Evolutionary conservation across 2,888 invertebrate species (phyloP).

Genomic region (Anticlea derivata): DNA sequence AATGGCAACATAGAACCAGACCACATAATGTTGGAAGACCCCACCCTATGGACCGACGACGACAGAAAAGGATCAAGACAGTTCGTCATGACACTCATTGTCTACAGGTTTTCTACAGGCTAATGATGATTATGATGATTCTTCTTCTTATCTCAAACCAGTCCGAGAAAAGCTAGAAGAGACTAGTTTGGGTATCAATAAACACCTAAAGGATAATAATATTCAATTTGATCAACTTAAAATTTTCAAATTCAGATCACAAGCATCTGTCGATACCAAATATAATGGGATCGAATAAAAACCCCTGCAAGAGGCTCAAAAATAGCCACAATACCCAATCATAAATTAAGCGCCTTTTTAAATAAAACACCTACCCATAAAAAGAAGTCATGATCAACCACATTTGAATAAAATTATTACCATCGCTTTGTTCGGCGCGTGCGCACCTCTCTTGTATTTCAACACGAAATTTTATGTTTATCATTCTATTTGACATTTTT

Average conservation of each 20-base stretch:
- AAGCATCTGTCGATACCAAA: constrained; percentile 27
- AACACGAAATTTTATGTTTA: constrained; percentile 79
- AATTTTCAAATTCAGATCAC: constrained; percentile 5
- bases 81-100: too few species aligned
- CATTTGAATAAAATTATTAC: constrained; percentile 73
- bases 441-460: constrained; percentile 64
- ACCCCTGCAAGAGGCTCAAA: constrained; percentile 38
- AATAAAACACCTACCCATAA: constrained; percentile 48
- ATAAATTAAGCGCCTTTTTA: constrained; percentile 56
- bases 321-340: constrained; percentile 48
- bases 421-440: constrained; percentile 62
- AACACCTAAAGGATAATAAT: too few species aligned
- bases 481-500: constrained; percentile 82
- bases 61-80: too few species aligned
- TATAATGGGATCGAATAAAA: constrained; percentile 33
- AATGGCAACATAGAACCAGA: too few species aligned
- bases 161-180: too few species aligned
- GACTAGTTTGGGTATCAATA: too few species aligned
- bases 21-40: too few species aligned
- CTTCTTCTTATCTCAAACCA: too few species aligned
- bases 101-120: too few species aligned
- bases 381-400: constrained; percentile 54
- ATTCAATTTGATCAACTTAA: neutral
- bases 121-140: too few species aligned
- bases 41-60: too few species aligned